Percentiles rank a stretch among this genome's conserved stretches.
Conservation (phyloP, 2,797 vertebrate species). For the Carcharodon carcharias region DNA sequence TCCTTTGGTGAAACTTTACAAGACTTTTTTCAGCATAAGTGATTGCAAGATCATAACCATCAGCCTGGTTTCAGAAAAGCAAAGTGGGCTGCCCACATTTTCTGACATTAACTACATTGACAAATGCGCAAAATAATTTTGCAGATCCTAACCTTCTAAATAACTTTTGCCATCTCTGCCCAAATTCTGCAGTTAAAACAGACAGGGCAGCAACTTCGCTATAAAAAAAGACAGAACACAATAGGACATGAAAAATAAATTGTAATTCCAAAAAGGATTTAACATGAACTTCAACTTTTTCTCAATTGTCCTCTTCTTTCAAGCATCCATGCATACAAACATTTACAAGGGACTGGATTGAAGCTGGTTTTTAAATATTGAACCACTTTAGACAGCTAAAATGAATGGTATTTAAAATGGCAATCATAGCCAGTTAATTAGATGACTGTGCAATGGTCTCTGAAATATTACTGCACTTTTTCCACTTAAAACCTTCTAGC, state of each 20-base stretch:
- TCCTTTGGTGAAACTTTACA: background rate
- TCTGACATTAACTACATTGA: background rate
- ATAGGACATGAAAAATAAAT: background rate
- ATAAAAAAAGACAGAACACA: background rate
- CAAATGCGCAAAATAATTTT: background rate
- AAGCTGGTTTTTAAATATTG: background rate
- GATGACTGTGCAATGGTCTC: background rate
- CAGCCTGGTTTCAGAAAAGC: background rate
- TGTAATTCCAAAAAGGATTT: background rate
- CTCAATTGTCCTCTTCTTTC: background rate
- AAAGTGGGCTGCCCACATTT: background rate
- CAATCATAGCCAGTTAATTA: background rate
- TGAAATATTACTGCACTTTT: background rate
- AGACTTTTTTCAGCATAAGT: background rate
- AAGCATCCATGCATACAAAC: background rate
- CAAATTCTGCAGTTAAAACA: background rate
- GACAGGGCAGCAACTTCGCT: background rate
- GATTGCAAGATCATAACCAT: background rate
- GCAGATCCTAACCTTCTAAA: background rate
- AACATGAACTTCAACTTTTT: background rate
- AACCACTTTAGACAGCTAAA: background rate
- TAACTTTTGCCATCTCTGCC: background rate
- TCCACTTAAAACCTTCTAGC: background rate
- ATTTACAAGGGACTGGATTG: background rate
- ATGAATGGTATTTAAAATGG: background rate